Percentiles rank a stretch among this genome's conserved stretches.
Conservation (phyloP, 2,113 vertebrate species). For the Pithys albifrons region DNA sequence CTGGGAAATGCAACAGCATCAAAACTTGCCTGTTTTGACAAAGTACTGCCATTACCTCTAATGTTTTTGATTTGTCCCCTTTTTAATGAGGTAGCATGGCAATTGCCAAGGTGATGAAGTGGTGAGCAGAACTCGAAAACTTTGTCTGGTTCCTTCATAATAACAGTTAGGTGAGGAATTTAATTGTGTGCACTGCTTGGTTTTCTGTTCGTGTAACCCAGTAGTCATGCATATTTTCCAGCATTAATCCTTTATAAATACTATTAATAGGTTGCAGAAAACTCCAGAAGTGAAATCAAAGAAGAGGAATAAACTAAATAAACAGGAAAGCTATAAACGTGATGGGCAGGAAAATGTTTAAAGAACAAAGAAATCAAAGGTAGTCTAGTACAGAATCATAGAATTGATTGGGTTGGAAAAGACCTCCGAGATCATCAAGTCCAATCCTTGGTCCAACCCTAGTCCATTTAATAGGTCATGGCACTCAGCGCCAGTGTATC, state of each 20-base stretch:
- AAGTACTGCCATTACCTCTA: neutral
- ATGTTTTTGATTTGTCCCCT: neutral
- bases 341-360: neutral
- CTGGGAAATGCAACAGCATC: neutral
- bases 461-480: too few relatives aligned
- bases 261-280: neutral
- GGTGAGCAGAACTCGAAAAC: neutral
- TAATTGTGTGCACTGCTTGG: neutral
- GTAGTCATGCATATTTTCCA: neutral
- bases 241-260: neutral
- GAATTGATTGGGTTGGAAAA: too few relatives aligned
- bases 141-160: neutral
- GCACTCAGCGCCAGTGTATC: too few relatives aligned
- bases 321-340: neutral
- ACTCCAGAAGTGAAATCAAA: neutral
- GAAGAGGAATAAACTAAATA: neutral
- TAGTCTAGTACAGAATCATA: too few relatives aligned
- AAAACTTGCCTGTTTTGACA: neutral
- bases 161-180: neutral
- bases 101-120: neutral
- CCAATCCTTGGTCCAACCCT: too few relatives aligned
- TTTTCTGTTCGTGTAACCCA: neutral
- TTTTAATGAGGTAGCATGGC: neutral
- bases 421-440: too few relatives aligned
- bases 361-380: neutral